phyloP scores from a whole-genome alignment of 2,888 invertebrate species.

The Parochlus steinenii region DNA sequence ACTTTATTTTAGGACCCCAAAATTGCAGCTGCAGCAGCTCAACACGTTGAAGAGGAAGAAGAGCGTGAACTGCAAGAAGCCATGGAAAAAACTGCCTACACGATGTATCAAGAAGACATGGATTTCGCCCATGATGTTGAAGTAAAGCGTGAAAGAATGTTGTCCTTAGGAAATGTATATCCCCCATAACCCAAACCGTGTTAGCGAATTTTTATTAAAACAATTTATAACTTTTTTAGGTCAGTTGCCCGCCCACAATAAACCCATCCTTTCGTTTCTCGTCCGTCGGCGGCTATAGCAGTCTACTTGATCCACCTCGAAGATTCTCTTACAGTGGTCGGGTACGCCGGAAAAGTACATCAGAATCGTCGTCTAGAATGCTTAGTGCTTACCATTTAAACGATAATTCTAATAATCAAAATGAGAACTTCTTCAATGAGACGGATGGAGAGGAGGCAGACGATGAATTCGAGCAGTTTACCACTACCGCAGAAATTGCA shows the following conservation, averaged over 20 bases:
- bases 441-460: constrained; percentile 31
- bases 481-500: constrained; percentile 22
- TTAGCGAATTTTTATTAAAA: background rate
- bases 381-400: constrained; percentile 31
- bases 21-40: constrained; percentile 61
- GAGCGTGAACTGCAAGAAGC: constrained; percentile 59
- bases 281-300: constrained; percentile 50
- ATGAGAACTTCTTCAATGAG: constrained; percentile 30
- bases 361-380: constrained; percentile 34
- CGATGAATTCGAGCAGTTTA: constrained; percentile 32
- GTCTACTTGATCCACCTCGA: constrained; percentile 49
- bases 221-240: background rate
- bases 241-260: constrained; percentile 27
- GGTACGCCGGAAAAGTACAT: constrained; percentile 41
- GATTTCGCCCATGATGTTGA: constrained; percentile 30
- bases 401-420: constrained; percentile 26
- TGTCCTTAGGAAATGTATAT: constrained; percentile 51
- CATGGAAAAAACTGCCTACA: constrained; percentile 45
- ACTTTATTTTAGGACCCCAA: constrained; percentile 45
- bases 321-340: constrained; percentile 35
- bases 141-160: constrained; percentile 32
- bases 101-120: constrained; percentile 33
- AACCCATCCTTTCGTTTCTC: constrained; percentile 31
- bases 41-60: constrained; percentile 56
- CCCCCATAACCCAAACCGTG: constrained; percentile 26